Conservation (phyloP, 2,888 invertebrate species). For the Epiperipatus broadwayi region DNA sequence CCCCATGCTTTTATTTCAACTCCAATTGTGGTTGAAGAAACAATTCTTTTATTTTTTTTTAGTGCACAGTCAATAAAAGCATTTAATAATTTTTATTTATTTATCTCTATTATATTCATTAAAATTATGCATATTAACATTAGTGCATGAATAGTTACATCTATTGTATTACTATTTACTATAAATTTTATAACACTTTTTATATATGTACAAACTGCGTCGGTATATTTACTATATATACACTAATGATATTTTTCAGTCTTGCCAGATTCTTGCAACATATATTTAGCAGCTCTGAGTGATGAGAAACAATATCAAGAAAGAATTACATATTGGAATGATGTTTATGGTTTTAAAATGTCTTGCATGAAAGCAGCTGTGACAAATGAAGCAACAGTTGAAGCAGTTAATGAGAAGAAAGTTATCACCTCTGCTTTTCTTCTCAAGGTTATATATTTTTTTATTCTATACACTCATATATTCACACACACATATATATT, state of each 20-base stretch:
- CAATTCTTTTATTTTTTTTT: too few relatives aligned
- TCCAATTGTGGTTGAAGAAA: too few relatives aligned
- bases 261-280: neutral
- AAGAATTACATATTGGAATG: conserved; percentile 65
- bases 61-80: too few relatives aligned
- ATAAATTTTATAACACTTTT: too few relatives aligned
- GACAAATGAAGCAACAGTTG: conserved; percentile 52
- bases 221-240: neutral
- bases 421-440: conserved; percentile 45
- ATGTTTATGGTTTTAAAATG: conserved; percentile 89
- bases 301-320: conserved; percentile 38
- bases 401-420: conserved; percentile 41
- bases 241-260: conserved; percentile 1
- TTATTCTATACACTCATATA: too few relatives aligned
- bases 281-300: neutral
- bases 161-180: too few relatives aligned
- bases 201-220: too few relatives aligned
- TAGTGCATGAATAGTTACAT: too few relatives aligned
- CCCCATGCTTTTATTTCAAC: too few relatives aligned
- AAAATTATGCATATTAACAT: too few relatives aligned
- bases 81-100: too few relatives aligned
- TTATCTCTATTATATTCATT: too few relatives aligned
- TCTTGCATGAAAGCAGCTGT: conserved; percentile 67
- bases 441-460: conserved; percentile 24
- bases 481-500: neutral